A percentile compares a stretch with the other conserved stretches of the same genome.
Evolutionary conservation across 2,888 invertebrate genomes (phyloP).

Genomic region (Eurytoma californica): DNA sequence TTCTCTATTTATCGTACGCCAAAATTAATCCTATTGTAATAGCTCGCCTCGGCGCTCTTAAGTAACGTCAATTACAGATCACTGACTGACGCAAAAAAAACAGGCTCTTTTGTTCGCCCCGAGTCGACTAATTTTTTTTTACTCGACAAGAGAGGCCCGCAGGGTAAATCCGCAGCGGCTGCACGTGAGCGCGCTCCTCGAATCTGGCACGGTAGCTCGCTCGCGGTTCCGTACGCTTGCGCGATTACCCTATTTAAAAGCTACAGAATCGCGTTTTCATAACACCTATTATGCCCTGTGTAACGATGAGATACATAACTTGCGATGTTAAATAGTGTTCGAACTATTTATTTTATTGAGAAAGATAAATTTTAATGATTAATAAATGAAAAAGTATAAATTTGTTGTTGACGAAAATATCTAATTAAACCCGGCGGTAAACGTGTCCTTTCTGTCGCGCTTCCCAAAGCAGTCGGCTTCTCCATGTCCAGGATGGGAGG

Average conservation of each 20-base stretch:
- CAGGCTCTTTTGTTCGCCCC: not conserved
- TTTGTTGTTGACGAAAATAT: no score
- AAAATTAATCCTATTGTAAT: not conserved
- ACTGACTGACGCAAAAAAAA: not conserved
- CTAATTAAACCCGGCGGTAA: no score
- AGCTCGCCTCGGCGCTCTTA: not conserved
- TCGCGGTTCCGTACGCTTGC: not conserved
- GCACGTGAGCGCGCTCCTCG: not conserved
- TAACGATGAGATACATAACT: no score
- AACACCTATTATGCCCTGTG: no score
- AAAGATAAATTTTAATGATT: no score
- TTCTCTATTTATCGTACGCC: slow-evolving; percentile 14
- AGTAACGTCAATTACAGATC: slow-evolving; percentile 27
- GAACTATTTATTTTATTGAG: no score
- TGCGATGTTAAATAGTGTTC: no score
- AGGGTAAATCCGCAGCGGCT: not conserved
- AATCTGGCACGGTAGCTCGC: not conserved
- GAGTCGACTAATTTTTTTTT: not conserved
- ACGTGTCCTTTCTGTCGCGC: no score
- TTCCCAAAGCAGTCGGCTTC: no score
- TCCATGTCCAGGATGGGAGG: not conserved
- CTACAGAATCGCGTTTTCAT: no score
- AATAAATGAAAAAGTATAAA: no score
- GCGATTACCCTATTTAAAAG: no score
- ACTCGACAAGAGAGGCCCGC: not conserved